Base-by-base conservation (phyloP, 2,888 invertebrate species). In the Eretmocerus hayati region DNA sequence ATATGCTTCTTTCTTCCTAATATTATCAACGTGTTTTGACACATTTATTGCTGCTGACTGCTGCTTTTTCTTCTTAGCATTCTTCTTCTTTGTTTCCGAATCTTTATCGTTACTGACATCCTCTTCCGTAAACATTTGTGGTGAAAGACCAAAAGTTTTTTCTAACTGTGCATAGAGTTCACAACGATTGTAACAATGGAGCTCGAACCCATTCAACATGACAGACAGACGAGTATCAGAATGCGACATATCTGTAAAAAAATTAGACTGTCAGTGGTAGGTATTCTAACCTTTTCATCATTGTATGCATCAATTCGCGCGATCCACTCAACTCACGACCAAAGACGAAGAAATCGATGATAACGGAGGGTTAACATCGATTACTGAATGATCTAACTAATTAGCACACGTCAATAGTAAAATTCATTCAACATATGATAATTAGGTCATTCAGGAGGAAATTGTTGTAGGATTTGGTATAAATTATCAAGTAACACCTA, bases 121-220 rank as follows among this genome's bases (percentile, higher is more conserved):
- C 60, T 81, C 72, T 41, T 73, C 82, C 26, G 81, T 80, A 62
- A 90, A 83, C 63, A 93, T 82, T 49, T 83, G 80, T 1, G 88
- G 79, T 44, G 87, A 87, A 21, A 94, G 74, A 37, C 89, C 92
- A 74, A 96, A 95, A 11, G 84, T 77, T 71, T 87, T 87, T 71
- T 94, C 94, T 48, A 96, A 76, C 67, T 84, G 81, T 58, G 86
- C 83, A 74, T 95, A 96, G 15, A 92, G 73, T 56, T 86, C 80
- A 48, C 91, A 90, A 56, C 94, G 81, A 75, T 97, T 97, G 74
- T 94, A 97, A 40, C 93, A 84, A 72, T 97, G 96, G 53, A 94
- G 73, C 72, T 97, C 96, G 64, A 93, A 89, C 2, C 94, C 95
- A 73, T 94, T 94, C 50, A 96, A 71, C 78, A 91, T 85, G 41